A percentile compares a stretch with the other conserved stretches of the same genome.
phyloP scores from a whole-genome alignment of 1,140 invertebrate genomes.

The Aphaenogaster ashmeadi region DNA sequence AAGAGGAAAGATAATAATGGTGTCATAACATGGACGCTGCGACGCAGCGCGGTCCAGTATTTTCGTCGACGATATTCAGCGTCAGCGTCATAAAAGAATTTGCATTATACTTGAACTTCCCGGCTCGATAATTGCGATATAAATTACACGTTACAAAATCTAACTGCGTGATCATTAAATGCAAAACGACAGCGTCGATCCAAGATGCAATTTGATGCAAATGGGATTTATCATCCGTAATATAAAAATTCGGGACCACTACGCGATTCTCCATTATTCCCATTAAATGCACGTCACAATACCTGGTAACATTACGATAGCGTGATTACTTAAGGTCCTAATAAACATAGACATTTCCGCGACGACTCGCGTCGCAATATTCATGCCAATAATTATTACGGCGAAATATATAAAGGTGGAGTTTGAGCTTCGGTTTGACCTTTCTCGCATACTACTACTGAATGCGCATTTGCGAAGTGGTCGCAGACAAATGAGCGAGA shows the following conservation, averaged over 20 bases:
- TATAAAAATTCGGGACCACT: neutral
- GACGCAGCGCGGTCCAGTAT: neutral
- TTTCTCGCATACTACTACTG: slow-evolving; percentile 14
- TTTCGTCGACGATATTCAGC: slow-evolving; percentile 23
- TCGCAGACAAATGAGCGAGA: slow-evolving; percentile 52
- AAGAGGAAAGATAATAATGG: slow-evolving; percentile 29
- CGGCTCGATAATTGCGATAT: slow-evolving; percentile 29
- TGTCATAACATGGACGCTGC: slow-evolving; percentile 17
- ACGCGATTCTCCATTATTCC: neutral
- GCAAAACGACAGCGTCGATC: neutral
- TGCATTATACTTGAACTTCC: slow-evolving; percentile 44
- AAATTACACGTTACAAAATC: slow-evolving; percentile 42
- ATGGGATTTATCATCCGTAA: neutral
- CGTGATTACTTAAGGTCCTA: neutral
- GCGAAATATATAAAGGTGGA: slow-evolving; percentile 9
- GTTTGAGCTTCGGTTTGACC: neutral
- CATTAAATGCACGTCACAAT: neutral
- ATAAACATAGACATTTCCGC: neutral
- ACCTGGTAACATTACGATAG: neutral
- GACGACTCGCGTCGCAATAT: neutral
- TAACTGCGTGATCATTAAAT: neutral
- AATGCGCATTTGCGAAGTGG: slow-evolving; percentile 46
- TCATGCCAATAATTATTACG: slow-evolving; percentile 23
- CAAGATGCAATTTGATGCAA: neutral
- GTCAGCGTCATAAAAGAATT: slow-evolving; percentile 50